A percentile compares a stretch with the other conserved stretches of the same genome.
phyloP scores from a whole-genome alignment of 2,888 invertebrate genomes.

The Tupiocoris notatus region DNA sequence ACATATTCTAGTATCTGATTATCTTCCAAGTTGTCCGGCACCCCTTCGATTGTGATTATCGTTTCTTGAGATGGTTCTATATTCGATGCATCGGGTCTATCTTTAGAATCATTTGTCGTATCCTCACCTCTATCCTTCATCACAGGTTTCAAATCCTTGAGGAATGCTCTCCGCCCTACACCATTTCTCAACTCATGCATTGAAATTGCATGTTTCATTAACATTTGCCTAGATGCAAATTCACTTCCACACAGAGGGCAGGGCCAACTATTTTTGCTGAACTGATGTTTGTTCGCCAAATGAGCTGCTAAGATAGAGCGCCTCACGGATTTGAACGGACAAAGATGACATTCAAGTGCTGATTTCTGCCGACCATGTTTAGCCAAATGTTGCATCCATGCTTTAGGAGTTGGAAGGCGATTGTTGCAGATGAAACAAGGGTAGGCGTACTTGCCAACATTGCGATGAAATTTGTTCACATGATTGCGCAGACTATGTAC shows the following conservation, averaged over 20 bases:
- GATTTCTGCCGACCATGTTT: not conserved
- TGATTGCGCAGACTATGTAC: too few relatives aligned
- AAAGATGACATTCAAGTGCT: not conserved
- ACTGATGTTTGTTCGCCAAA: too few relatives aligned
- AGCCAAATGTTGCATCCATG: not conserved
- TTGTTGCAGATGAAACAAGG: not conserved
- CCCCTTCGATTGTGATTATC: not conserved
- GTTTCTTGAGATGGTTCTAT: not conserved
- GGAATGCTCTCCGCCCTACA: not conserved
- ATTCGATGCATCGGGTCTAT: too few relatives aligned
- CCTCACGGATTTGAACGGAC: not conserved
- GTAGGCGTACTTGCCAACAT: not conserved
- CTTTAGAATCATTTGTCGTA: too few relatives aligned
- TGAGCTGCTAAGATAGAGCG: too few relatives aligned
- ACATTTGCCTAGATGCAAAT: not conserved
- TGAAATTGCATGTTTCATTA: not conserved
- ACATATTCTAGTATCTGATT: not conserved
- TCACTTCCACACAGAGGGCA: not conserved
- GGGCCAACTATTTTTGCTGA: not conserved
- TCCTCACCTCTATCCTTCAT: too few relatives aligned
- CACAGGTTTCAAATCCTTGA: not conserved
- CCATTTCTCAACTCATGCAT: not conserved
- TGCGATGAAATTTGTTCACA: too few relatives aligned
- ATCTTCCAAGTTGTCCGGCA: not conserved
- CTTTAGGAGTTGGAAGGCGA: not conserved